Evolutionary conservation across 1,140 invertebrate genomes (phyloP).

Genomic region (Anthonomus grandis): DNA sequence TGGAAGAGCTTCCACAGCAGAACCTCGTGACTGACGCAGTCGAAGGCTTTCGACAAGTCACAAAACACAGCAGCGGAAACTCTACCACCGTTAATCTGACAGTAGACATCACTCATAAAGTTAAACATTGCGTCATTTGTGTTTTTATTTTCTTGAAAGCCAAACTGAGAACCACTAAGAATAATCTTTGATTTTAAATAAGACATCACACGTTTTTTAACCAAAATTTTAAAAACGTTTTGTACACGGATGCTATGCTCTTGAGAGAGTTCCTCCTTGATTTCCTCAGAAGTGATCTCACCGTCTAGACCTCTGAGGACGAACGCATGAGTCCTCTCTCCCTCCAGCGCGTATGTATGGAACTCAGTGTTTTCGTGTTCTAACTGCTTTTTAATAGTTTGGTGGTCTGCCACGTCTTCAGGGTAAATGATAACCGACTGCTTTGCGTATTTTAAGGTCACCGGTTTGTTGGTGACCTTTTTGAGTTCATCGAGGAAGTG

Average conservation of each 20-base stretch:
- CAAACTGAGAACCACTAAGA: no score
- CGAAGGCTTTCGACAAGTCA: no score
- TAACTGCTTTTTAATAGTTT: background rate
- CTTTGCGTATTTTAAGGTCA: constrained; percentile 7
- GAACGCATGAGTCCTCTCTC: constrained; percentile 13
- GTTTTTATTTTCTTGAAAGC: no score
- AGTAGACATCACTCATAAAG: no score
- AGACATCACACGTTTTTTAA: no score
- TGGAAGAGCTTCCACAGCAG: no score
- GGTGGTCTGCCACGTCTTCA: background rate
- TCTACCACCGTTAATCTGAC: no score
- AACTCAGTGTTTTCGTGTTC: background rate
- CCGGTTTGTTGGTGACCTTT: background rate
- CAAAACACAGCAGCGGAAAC: no score
- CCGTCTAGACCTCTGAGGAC: constrained; percentile 4
- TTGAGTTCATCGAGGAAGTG: background rate
- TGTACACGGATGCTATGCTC: background rate
- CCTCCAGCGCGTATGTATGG: constrained; percentile 8
- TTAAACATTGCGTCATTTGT: no score
- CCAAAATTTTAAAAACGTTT: background rate
- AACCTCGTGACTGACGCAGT: no score
- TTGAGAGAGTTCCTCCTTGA: constrained; percentile 1
- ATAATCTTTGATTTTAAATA: no score
- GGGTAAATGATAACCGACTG: background rate
- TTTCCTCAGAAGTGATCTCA: background rate